Evolutionary conservation across 2,888 invertebrate species (phyloP).

Genomic region (Marronus borbonicus): DNA sequence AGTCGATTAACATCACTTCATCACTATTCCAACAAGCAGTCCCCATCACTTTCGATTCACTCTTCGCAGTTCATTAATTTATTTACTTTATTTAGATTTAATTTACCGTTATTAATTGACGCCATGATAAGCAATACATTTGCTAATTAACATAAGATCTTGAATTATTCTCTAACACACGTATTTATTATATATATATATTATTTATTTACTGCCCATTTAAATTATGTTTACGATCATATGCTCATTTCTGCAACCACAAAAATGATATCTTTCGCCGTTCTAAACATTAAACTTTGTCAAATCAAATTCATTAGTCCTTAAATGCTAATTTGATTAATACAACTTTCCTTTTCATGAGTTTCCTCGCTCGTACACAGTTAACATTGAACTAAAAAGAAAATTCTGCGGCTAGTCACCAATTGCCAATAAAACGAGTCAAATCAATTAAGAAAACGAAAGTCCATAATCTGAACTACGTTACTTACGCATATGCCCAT

Average conservation of each 20-base stretch:
- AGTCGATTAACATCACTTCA: too few relatives aligned
- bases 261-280: constrained; percentile 3
- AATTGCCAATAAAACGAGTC: constrained; percentile 6
- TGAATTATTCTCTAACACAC: background rate
- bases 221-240: too few relatives aligned
- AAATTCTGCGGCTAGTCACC: constrained; percentile 11
- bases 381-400: constrained; percentile 39
- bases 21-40: too few relatives aligned
- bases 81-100: too few relatives aligned
- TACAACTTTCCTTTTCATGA: constrained; percentile 20
- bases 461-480: background rate
- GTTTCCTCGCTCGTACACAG: constrained; percentile 1
- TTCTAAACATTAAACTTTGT: background rate
- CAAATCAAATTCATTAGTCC: constrained; percentile 24
- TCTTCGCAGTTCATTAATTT: too few relatives aligned
- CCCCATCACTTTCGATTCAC: too few relatives aligned
- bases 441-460: constrained; percentile 24
- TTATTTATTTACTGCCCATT: background rate
- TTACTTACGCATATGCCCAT: background rate
- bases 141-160: background rate
- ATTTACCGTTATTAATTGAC: too few relatives aligned
- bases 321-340: constrained; percentile 30
- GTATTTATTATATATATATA: too few relatives aligned
- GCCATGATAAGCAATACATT: too few relatives aligned
- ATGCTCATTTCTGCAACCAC: background rate